These are phyloP conservation scores for Simalia tracyae DNA, from an alignment of 2,797 vertebrate species.

Conservation along the genomic window DNA sequence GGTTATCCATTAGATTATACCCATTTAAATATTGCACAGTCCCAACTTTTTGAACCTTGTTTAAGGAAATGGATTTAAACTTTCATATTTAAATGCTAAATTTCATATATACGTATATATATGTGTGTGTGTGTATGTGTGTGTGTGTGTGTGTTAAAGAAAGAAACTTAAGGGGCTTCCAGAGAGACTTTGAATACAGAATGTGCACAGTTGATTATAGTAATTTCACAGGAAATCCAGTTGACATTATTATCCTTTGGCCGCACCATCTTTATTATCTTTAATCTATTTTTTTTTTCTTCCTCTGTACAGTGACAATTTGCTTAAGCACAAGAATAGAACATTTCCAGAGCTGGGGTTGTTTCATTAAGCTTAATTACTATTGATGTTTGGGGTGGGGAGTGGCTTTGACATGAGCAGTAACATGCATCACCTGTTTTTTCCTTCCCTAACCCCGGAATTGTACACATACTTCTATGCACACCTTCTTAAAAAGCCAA, in stretches of 20 bases:
- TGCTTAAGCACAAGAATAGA: not conserved
- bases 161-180: not conserved
- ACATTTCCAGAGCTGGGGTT: not conserved
- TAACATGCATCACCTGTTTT: not conserved
- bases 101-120: too few relatives aligned
- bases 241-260: not conserved
- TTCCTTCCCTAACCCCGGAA: not conserved
- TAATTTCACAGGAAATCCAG: not conserved
- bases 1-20: not conserved
- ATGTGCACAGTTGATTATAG: not conserved
- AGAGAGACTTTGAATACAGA: not conserved
- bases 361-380: not conserved
- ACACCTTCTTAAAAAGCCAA: not conserved
- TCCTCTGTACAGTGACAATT: not conserved
- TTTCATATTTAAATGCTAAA: not conserved
- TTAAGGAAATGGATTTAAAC: not conserved
- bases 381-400: not conserved
- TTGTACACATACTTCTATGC: not conserved
- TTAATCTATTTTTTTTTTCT: not conserved
- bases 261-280: not conserved
- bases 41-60: not conserved
- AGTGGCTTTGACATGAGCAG: not conserved
- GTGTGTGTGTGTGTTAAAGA: too few relatives aligned
- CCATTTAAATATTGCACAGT: not conserved
- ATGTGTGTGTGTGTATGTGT: too few relatives aligned